phyloP scores from a whole-genome alignment of 2,797 vertebrate genomes.

The Zonotrichia albicollis region DNA sequence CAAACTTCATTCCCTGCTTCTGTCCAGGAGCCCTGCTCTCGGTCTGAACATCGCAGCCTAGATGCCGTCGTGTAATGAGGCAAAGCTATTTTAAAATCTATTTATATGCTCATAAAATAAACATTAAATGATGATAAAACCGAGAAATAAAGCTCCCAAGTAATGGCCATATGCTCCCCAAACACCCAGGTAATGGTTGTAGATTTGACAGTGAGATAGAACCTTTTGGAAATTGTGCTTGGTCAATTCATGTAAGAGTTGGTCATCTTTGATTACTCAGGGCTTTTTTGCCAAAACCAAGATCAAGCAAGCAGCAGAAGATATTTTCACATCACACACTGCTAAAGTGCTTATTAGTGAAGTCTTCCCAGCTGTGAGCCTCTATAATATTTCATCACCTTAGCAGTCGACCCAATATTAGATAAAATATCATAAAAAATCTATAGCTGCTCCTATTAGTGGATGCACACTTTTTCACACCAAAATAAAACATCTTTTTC shows the following conservation, averaged over 20 bases:
- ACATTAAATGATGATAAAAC: rapidly evolving
- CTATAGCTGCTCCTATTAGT: background rate
- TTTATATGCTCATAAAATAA: background rate
- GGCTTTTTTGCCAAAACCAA: background rate
- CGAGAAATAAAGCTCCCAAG: background rate
- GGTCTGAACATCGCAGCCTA: background rate
- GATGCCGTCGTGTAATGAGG: rapidly evolving
- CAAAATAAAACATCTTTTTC: background rate
- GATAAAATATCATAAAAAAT: background rate
- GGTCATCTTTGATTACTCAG: background rate
- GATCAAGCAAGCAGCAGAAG: background rate
- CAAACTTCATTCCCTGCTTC: background rate
- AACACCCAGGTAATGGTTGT: rapidly evolving
- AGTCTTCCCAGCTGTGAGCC: background rate
- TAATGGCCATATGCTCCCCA: background rate
- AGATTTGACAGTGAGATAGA: background rate
- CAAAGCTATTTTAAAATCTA: background rate
- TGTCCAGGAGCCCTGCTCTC: background rate
- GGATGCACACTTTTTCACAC: background rate
- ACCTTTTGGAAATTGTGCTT: background rate
- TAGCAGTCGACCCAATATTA: background rate
- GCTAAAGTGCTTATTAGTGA: background rate
- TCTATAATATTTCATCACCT: background rate
- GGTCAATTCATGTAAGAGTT: rapidly evolving
- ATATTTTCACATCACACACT: rapidly evolving